Evolutionary conservation across 2,113 vertebrate genomes (phyloP).

Genomic region (Spilogale gracilis): DNA sequence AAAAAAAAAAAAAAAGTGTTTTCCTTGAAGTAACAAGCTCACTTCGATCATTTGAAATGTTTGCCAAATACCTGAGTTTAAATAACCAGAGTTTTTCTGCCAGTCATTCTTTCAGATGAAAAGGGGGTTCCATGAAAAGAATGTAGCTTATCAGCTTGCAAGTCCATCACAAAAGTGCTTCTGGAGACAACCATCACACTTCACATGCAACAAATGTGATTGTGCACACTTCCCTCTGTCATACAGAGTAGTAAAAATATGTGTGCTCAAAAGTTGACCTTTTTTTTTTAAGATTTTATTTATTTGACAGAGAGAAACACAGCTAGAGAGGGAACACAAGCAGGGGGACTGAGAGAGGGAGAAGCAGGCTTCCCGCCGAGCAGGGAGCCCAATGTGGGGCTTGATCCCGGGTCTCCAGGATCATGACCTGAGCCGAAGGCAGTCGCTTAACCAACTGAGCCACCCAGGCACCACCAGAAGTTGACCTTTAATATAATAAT

Average conservation of each 20-base stretch:
- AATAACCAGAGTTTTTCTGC: neutral
- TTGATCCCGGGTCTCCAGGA: no score
- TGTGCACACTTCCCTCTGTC: accelerated
- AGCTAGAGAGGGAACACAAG: no score
- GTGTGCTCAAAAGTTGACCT: no score
- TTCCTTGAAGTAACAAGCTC: neutral
- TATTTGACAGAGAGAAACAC: no score
- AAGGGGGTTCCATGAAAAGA: neutral
- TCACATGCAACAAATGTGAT: accelerated
- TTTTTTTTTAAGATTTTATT: no score
- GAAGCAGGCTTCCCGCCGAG: no score
- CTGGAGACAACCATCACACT: neutral
- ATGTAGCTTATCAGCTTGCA: neutral
- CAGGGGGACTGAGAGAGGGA: no score
- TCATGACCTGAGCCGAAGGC: no score
- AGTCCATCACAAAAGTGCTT: neutral
- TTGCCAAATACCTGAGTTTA: neutral
- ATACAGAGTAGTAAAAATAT: neutral
- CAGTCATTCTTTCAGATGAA: neutral
- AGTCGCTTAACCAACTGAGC: no score
- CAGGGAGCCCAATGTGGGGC: no score
- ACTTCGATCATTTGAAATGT: neutral
- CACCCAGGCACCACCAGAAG: no score
- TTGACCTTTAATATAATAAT: no score
- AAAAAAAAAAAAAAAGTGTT: neutral